Base-by-base conservation (phyloP, 2,113 vertebrate species). In the Pagrus major region DNA sequence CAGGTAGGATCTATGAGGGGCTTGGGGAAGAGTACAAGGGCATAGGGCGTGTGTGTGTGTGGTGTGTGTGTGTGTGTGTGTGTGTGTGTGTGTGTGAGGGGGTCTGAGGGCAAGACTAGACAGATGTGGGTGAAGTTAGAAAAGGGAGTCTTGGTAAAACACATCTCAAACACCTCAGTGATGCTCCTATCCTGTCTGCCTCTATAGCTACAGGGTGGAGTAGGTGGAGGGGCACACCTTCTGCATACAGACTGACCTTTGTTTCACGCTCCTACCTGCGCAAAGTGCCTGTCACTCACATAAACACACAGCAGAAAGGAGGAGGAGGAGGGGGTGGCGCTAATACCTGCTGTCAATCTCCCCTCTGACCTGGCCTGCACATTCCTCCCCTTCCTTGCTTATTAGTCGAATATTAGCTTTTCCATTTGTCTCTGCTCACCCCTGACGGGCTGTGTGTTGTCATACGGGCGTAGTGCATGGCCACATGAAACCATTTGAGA, bases 351-450 rank as follows among this genome's bases (percentile, higher is more conserved):
- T 83, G 86, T 92, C 90, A 90, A 71, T 86, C 83, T 84, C 81
- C 68, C 49, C 82, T 61, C 70, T 64, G 69, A 88, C 88, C 87
- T 83, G 80, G 73, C 7, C 61, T 20, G 39, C 72, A 89, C 87
- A 92, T 91, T 91, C 89, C 84, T 83, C 74, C 65, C 73, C 68
- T 84, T 86, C 84, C 86, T 84, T 87, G 84, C 93, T 91, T 91
- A 92, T 89, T 89, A 92, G 88, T 83, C 44, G 41, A 91, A 86
- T 91, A 94, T 93, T 89, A 92, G 86, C 76, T 86, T 86, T 91
- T 91, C 91, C 86, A 89, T 91, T 90, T 93, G 87, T 90, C 76
- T 91, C 52, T 68, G 80, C 85, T 88, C 80, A 84, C 75, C 84
- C 80, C 81, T 59, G 85, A 77, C 42, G n/a, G 79, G 73, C 64